Evolutionary conservation across 2,113 vertebrate species (phyloP).

Genomic region (Triplophysa rosa): DNA sequence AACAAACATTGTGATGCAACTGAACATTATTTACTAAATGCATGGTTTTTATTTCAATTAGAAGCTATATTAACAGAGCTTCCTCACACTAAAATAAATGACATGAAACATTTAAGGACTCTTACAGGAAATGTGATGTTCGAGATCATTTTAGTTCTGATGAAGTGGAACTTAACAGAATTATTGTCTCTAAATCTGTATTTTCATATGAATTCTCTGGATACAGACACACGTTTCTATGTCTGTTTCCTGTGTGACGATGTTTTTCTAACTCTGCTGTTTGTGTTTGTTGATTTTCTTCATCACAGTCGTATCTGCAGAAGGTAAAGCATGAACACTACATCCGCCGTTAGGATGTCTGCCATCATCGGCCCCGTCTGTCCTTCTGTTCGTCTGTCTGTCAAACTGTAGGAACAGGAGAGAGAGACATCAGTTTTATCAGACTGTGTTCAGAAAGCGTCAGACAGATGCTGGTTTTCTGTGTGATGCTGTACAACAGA

Average conservation of each 20-base stretch:
- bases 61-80: slow-evolving; percentile 6
- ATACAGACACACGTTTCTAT: background rate
- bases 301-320: background rate
- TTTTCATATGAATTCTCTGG: background rate
- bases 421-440: too few species aligned
- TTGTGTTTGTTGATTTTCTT: slow-evolving; percentile 4
- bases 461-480: background rate
- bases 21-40: background rate
- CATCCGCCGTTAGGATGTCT: background rate
- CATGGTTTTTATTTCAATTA: slow-evolving; percentile 9
- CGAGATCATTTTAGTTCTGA: too few species aligned
- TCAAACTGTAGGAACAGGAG: background rate
- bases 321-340: background rate
- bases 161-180: too few species aligned
- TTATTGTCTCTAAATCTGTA: too few species aligned
- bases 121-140: slow-evolving; percentile 34
- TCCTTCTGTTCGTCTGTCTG: background rate
- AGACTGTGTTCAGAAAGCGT: background rate
- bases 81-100: slow-evolving; percentile 8
- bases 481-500: too few species aligned
- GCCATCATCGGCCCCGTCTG: background rate
- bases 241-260: slow-evolving; percentile 16
- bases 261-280: slow-evolving; percentile 37
- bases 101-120: slow-evolving; percentile 13
- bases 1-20: background rate